Evolutionary conservation across 1,140 invertebrate genomes (phyloP).

Genomic region (Trichonephila clavata): DNA sequence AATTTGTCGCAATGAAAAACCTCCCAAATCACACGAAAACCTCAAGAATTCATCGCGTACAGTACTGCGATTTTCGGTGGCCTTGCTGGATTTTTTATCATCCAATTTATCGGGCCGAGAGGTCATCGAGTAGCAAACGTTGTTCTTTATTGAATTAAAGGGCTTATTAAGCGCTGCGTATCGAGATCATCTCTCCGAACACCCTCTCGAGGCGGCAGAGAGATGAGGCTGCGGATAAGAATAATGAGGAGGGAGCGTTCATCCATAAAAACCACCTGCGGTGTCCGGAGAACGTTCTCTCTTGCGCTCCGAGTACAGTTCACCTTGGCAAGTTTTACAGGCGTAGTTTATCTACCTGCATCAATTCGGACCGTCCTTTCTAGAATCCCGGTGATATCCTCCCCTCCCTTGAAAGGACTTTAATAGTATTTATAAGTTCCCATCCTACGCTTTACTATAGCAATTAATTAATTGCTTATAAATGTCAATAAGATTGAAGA

Average conservation of each 20-base stretch:
- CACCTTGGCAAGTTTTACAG: not conserved
- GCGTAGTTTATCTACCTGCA: too few species aligned
- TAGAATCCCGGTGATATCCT: too few species aligned
- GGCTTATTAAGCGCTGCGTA: conserved; percentile 19
- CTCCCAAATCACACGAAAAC: not conserved
- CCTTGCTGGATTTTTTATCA: not conserved
- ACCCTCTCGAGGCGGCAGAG: not conserved
- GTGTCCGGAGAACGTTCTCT: not conserved
- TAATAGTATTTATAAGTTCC: too few species aligned
- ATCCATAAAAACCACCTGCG: conserved; percentile 38
- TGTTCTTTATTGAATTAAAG: conserved; percentile 41
- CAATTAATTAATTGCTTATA: too few species aligned
- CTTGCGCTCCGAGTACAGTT: not conserved
- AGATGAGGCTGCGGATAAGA: conserved; percentile 40
- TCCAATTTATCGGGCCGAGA: conserved; percentile 13
- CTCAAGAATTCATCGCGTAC: not conserved
- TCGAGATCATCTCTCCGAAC: conserved; percentile 36
- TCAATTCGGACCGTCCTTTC: too few species aligned
- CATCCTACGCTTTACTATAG: too few species aligned
- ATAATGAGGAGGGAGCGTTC: conserved; percentile 50
- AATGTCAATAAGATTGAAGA: too few species aligned
- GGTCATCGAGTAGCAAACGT: not conserved
- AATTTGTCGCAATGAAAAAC: not conserved
- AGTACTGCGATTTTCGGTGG: not conserved
- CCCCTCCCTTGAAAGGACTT: too few species aligned